A percentile compares a stretch with the other conserved stretches of the same genome.
These are phyloP conservation scores for Erynnis tages DNA, from an alignment of 2,888 invertebrate genomes.

Conservation along the genomic window DNA sequence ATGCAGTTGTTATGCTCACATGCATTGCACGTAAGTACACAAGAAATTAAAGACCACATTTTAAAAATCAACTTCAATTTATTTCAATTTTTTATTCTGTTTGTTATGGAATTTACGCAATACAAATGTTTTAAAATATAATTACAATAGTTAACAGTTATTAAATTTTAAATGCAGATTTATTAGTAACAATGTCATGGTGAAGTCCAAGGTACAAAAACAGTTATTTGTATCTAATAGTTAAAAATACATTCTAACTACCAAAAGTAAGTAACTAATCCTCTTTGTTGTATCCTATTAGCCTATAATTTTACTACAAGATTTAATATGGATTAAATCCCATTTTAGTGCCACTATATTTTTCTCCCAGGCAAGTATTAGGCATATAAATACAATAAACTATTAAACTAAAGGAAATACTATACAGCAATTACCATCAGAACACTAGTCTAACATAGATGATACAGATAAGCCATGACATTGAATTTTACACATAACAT, in stretches of 20 bases:
- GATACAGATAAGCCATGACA: slow-evolving; percentile 55
- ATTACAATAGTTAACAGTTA: slow-evolving; percentile 76
- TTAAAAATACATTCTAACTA: slow-evolving; percentile 38
- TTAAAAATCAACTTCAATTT: slow-evolving; percentile 79
- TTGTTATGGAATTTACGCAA: slow-evolving; percentile 75
- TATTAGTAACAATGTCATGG: slow-evolving; percentile 74
- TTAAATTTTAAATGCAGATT: slow-evolving; percentile 77
- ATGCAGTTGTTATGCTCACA: no score
- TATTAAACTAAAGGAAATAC: slow-evolving; percentile 36
- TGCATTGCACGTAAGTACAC: no score
- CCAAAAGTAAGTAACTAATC: slow-evolving; percentile 33
- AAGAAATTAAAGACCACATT: slow-evolving; percentile 36
- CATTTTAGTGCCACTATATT: slow-evolving; percentile 51
- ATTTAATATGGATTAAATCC: slow-evolving; percentile 62
- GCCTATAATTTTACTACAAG: slow-evolving; percentile 57
- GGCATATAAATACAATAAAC: slow-evolving; percentile 53
- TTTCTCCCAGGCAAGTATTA: slow-evolving; percentile 67
- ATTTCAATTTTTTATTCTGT: slow-evolving; percentile 72
- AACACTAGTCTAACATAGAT: slow-evolving; percentile 32
- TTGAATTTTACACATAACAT: slow-evolving; percentile 50
- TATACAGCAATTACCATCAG: slow-evolving; percentile 32
- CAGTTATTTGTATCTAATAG: slow-evolving; percentile 44
- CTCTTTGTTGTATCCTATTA: slow-evolving; percentile 45
- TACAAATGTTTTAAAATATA: slow-evolving; percentile 77
- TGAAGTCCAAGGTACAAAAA: slow-evolving; percentile 52